phyloP scores from a whole-genome alignment of 30 jellyfish, hydroid and myxozoan genomes.

The Catostylus mosaicus region DNA sequence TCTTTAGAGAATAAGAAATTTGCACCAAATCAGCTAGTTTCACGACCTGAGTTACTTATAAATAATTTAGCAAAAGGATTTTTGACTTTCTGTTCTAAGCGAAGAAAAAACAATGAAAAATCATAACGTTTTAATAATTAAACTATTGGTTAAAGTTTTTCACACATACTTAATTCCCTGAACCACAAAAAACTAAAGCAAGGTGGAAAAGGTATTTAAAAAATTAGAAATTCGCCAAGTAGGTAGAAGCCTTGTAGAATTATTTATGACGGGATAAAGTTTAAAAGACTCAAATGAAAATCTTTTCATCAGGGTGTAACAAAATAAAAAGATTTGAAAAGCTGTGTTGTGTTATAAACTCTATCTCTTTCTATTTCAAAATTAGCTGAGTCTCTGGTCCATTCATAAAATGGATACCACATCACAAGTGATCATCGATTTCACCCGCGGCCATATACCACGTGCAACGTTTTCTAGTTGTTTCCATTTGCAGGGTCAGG shows the following conservation, averaged over 20 bases:
- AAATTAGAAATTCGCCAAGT: neutral
- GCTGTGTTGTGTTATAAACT: too few species aligned
- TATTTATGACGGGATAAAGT: neutral
- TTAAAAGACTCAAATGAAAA: neutral
- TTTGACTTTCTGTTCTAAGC: neutral
- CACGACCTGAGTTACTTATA: neutral
- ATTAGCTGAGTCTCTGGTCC: too few species aligned
- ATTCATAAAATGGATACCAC: too few species aligned
- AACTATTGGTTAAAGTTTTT: neutral
- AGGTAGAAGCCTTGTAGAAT: neutral
- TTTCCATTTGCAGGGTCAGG: too few species aligned
- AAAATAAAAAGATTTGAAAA: neutral
- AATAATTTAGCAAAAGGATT: neutral
- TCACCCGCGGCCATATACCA: too few species aligned
- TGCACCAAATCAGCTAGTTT: neutral
- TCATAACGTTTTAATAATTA: neutral
- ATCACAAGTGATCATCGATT: too few species aligned
- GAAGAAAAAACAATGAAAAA: neutral
- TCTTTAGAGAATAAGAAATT: neutral
- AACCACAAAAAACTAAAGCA: slow-evolving; percentile 5
- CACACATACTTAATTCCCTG: neutral
- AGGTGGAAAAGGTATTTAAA: neutral
- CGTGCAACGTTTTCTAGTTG: too few species aligned
- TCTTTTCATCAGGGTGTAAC: neutral
- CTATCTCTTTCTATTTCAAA: too few species aligned